Percentiles rank a stretch among this genome's conserved stretches.
Evolutionary conservation across 1,140 invertebrate genomes (phyloP).

Genomic region (Adelges cooleyi): DNA sequence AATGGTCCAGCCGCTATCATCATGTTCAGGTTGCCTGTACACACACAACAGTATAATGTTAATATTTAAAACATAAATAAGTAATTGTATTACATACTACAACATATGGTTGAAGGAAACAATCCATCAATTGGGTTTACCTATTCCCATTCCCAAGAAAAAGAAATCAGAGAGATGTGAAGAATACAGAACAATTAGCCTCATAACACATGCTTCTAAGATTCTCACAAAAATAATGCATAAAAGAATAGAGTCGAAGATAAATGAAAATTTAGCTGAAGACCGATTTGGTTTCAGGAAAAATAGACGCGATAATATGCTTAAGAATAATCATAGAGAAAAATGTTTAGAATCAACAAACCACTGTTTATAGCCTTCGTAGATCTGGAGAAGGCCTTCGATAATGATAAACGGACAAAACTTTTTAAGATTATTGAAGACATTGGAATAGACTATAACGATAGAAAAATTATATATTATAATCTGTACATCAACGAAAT

Average conservation of each 20-base stretch:
- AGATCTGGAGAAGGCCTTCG: neutral
- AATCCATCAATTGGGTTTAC: too few relatives aligned
- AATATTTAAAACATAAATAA: too few relatives aligned
- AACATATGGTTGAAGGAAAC: too few relatives aligned
- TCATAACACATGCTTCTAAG: neutral
- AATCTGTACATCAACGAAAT: neutral
- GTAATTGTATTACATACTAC: too few relatives aligned
- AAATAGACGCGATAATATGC: neutral
- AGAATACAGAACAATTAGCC: neutral
- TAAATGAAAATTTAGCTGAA: neutral
- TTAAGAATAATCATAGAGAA: neutral
- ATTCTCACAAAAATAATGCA: neutral
- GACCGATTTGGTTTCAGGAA: neutral
- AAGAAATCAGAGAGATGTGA: neutral
- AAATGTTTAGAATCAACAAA: too few relatives aligned
- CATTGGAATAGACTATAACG: neutral
- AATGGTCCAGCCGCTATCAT: conserved; percentile 1
- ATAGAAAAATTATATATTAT: neutral
- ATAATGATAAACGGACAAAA: neutral
- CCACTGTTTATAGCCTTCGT: neutral
- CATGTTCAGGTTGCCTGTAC: neutral
- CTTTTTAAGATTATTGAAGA: neutral
- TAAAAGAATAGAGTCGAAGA: neutral
- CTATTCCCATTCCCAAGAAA: neutral
- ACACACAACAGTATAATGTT: too few relatives aligned